A percentile compares a stretch with the other conserved stretches of the same genome.
Evolutionary conservation across 2,888 invertebrate genomes (phyloP).

Genomic region (Phragmatobia fuliginosa): DNA sequence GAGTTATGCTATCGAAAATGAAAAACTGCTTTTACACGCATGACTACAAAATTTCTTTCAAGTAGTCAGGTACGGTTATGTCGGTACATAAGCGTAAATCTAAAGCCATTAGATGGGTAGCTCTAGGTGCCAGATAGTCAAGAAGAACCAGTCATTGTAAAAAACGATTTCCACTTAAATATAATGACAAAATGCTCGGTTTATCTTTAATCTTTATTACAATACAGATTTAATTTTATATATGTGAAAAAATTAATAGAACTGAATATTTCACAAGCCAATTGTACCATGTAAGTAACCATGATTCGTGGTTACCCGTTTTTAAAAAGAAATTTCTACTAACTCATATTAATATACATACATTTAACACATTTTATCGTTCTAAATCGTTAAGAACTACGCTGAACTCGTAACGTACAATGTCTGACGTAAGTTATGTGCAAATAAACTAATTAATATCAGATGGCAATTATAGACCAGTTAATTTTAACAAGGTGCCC

Average conservation of each 20-base stretch:
- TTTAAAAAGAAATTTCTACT: not conserved
- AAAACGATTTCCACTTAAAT: not conserved
- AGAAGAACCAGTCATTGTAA: not conserved
- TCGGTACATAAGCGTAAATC: no score
- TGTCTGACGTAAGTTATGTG: conserved; percentile 30
- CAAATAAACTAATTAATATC: conserved; percentile 72
- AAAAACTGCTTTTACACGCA: no score
- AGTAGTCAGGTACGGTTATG: no score
- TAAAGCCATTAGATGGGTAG: no score
- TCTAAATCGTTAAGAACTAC: no score
- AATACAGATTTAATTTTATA: no score
- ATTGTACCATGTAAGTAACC: not conserved
- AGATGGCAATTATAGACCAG: conserved; percentile 77
- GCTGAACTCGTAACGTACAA: not conserved
- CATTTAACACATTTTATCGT: not conserved
- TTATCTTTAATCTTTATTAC: not conserved
- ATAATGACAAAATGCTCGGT: not conserved
- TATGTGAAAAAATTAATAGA: no score
- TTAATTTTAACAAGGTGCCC: conserved; percentile 84
- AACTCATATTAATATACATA: not conserved
- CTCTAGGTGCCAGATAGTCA: not conserved
- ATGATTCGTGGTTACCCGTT: not conserved
- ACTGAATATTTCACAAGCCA: no score
- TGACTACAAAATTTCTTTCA: no score
- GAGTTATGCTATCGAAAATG: no score